Base-by-base conservation (phyloP, 2,888 invertebrate genomes). In the Caenorhabditis sp. region DNA sequence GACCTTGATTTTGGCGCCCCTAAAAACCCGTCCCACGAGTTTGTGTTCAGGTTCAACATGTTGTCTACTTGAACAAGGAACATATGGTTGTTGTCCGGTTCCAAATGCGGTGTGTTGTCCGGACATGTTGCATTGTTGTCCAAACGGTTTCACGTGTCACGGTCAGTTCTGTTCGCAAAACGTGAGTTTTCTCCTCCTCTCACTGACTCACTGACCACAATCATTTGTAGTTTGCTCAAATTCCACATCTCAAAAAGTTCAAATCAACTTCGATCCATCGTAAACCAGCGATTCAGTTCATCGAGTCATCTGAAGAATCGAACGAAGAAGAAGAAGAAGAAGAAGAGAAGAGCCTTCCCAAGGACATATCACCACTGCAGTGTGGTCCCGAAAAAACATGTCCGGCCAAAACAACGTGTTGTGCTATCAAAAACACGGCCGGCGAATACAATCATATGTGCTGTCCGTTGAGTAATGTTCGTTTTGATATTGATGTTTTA, bases 71-170 rank as follows among this genome's bases (percentile, higher is more conserved):
- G 67, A 67, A 61, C 65, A 70, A 27, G 77, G 77, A 12, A 51
- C 53, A 2, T 77, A 68, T 50, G 77, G 77, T n/a, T 77, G 77
- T 26, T 77, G 77, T 36, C 77, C 77, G 19, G 70, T 66, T n/a
- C 68, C 69, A 1, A 51, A 73, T 17, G 77, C 73, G 0, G 68
- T 68, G 12, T 73, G 73, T n/a, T 77, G 77, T 23, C 27, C 72
- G 2, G 81, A 81, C 53, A 69, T 68, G 62, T 61, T 81, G 4
- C 81, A 81, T 57, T 81, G 81, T 54, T 81, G 81, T 68, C 81
- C 81, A 24, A 58, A 76, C 31, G 81, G 80, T 54, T 67, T 74
- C 61, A 43, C 31, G 12, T 80, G 81, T 50, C 77, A 81, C 55
- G 77, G 79, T 37, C 76, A 77, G 62, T 67, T 77, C 43, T 79